Conservation (phyloP, 2,888 invertebrate genomes). For the Eretmocerus hayati region DNA sequence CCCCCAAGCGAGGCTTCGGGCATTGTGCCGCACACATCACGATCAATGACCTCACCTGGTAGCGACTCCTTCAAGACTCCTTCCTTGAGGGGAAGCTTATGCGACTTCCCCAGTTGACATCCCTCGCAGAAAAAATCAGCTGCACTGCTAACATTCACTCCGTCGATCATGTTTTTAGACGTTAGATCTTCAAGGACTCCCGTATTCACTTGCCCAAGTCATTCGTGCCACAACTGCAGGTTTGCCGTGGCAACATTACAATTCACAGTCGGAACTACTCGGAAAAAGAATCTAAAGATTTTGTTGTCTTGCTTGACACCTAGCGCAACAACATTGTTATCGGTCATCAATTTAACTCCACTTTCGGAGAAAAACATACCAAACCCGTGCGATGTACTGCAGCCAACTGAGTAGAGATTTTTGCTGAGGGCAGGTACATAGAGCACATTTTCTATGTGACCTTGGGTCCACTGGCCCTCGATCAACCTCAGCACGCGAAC, state of each 20-base stretch:
- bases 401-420: constrained; percentile 25
- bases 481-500: constrained; percentile 16
- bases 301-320: constrained; percentile 21
- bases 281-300: constrained; percentile 22
- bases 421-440: constrained; percentile 24
- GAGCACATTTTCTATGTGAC: constrained; percentile 23
- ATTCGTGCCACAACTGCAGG: constrained; percentile 23
- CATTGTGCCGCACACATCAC: constrained; percentile 28
- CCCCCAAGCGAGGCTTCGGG: constrained; percentile 26
- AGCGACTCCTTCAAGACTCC: constrained; percentile 10
- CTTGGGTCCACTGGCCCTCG: constrained; percentile 17
- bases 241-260: not conserved
- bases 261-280: not conserved
- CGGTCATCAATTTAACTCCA: not conserved
- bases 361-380: not conserved
- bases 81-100: constrained; percentile 23
- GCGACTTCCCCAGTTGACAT: constrained; percentile 27
- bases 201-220: constrained; percentile 22
- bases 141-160: constrained; percentile 11
- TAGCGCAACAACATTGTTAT: not conserved
- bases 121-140: constrained; percentile 26
- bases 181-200: constrained; percentile 7
- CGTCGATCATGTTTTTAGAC: constrained; percentile 4
- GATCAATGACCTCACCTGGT: constrained; percentile 27
- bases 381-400: not conserved